phyloP scores from a whole-genome alignment of 2,888 invertebrate species.

The Keiferia lycopersicella region DNA sequence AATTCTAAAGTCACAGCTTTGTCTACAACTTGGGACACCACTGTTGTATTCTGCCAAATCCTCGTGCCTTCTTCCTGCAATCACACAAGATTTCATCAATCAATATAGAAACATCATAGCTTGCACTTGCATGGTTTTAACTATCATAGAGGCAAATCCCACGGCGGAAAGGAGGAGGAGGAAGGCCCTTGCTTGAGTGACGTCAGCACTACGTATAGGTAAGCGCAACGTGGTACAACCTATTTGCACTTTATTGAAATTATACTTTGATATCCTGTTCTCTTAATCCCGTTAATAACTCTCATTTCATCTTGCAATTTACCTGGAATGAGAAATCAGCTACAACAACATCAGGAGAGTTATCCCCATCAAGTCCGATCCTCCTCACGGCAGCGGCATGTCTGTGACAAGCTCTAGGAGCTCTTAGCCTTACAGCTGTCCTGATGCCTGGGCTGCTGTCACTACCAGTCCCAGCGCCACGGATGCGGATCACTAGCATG shows the following conservation, averaged over 20 bases:
- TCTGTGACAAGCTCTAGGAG: constrained; percentile 66
- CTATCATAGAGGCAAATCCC: no score
- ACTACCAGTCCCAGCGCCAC: constrained; percentile 49
- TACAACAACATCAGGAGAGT: constrained; percentile 58
- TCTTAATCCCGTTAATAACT: neutral
- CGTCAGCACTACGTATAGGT: no score
- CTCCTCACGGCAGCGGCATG: constrained; percentile 64
- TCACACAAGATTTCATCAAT: neutral
- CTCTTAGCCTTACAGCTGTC: constrained; percentile 59
- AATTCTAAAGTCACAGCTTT: constrained; percentile 82
- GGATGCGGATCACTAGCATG: constrained; percentile 70
- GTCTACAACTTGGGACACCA: constrained; percentile 80
- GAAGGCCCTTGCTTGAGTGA: no score
- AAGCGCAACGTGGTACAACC: no score
- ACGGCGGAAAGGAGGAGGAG: no score
- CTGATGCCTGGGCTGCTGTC: constrained; percentile 46
- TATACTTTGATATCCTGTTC: no score
- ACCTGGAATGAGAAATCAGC: constrained; percentile 74
- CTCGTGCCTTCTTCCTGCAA: constrained; percentile 84
- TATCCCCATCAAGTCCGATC: constrained; percentile 49
- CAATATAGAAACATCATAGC: no score
- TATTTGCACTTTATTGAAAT: no score
- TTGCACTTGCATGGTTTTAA: no score
- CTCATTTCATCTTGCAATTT: neutral
- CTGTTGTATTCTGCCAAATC: constrained; percentile 82